Percentiles rank a stretch among this genome's conserved stretches.
These are phyloP conservation scores for Propithecus deckenii DNA, from an alignment of 2,797 vertebrate genomes.

Conservation along the genomic window DNA sequence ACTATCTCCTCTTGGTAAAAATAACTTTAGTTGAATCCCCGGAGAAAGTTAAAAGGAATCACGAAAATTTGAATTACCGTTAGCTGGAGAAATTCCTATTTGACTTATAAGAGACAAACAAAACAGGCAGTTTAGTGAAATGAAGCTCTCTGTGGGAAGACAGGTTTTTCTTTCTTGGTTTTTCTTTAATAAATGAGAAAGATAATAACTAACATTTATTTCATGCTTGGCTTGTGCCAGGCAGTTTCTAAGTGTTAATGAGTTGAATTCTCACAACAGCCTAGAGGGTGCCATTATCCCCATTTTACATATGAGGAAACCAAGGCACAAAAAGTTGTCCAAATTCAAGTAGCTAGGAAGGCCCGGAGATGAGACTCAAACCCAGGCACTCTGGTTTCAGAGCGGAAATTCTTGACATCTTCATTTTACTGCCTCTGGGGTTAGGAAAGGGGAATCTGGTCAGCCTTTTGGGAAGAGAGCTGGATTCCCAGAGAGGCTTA, in stretches of 20 bases:
- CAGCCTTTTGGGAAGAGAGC: neutral
- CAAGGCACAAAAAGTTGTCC: neutral
- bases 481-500: neutral
- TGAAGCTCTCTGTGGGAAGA: neutral
- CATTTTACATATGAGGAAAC: slow-evolving; percentile 3
- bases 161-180: neutral
- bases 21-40: slow-evolving; percentile 46
- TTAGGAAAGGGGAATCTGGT: neutral
- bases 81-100: slow-evolving; percentile 40
- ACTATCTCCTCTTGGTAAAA: slow-evolving; percentile 58
- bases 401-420: neutral
- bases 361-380: neutral
- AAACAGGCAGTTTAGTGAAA: neutral
- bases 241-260: neutral
- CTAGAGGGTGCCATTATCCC: neutral
- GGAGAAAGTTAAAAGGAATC: slow-evolving; percentile 48
- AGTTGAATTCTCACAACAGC: neutral
- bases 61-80: slow-evolving; percentile 45
- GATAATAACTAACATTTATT: neutral
- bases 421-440: neutral
- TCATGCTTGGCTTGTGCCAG: neutral
- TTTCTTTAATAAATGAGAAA: slow-evolving; percentile 31
- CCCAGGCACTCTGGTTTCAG: neutral
- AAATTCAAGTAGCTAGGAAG: neutral
- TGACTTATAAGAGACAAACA: slow-evolving; percentile 4